Conservation (phyloP, 2,113 vertebrate genomes). For the Scopus umbretta region DNA sequence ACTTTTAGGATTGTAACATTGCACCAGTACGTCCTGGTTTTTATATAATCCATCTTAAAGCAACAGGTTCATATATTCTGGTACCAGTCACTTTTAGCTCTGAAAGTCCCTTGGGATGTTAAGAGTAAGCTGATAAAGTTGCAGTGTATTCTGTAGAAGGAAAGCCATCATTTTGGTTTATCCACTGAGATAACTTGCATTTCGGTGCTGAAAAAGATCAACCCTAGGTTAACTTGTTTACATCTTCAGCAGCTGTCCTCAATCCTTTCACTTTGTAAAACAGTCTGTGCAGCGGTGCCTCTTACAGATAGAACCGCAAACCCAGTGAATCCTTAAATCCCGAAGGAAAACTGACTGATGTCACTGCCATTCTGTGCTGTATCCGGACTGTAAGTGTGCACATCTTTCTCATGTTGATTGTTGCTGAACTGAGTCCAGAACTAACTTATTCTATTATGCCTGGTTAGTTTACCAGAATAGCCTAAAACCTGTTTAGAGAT, state of each 20-base stretch:
- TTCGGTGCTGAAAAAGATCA: neutral
- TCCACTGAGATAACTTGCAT: neutral
- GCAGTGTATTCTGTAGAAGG: neutral
- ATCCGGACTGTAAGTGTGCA: neutral
- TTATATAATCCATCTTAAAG: neutral
- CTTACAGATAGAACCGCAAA: neutral
- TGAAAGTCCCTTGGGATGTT: neutral
- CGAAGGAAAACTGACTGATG: neutral
- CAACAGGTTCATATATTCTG: neutral
- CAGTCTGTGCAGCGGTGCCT: neutral
- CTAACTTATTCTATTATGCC: neutral
- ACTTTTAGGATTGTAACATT: conserved; percentile 82
- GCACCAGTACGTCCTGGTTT: neutral
- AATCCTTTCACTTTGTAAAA: neutral
- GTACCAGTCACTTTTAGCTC: neutral
- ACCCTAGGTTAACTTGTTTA: neutral
- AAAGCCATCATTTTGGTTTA: neutral
- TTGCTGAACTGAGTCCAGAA: neutral
- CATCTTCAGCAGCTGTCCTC: neutral
- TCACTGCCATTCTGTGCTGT: neutral
- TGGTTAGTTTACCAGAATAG: neutral
- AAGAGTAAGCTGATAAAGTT: neutral
- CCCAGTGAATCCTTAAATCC: neutral
- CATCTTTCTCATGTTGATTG: neutral
- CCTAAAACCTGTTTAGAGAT: neutral